Conservation (phyloP, 2,113 vertebrate species). For the Apaloderma vittatum region DNA sequence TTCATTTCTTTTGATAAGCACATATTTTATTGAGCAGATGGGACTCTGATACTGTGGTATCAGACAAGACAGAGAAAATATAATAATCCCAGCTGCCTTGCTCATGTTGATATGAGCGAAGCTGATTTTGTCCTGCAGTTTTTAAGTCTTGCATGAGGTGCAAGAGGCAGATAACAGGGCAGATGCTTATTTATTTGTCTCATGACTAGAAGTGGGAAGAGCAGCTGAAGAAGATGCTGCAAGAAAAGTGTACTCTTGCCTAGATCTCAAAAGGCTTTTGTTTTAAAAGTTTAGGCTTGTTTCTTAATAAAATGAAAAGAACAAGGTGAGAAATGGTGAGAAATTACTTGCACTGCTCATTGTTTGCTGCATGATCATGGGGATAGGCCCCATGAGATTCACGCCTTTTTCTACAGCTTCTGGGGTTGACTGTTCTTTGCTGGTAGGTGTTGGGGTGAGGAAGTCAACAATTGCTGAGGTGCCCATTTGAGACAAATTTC, state of each 20-base stretch:
- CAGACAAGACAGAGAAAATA: not conserved
- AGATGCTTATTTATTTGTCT: not conserved
- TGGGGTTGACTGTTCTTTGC: not conserved
- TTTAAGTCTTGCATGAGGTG: not conserved
- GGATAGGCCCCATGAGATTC: fast-evolving
- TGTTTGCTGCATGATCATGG: not conserved
- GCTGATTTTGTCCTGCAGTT: not conserved
- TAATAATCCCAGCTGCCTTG: not conserved
- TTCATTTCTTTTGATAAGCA: not conserved
- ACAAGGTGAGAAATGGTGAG: not conserved
- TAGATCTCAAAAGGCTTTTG: not conserved
- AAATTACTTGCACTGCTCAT: not conserved
- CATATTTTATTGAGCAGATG: not conserved
- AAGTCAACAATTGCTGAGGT: not conserved
- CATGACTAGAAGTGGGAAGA: not conserved
- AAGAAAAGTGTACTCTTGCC: not conserved
- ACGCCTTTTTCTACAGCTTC: not conserved
- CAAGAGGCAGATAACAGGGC: not conserved
- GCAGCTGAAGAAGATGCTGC: not conserved
- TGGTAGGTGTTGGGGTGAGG: not conserved
- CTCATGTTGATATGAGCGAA: not conserved
- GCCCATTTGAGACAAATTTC: not conserved
- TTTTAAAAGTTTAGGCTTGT: not conserved
- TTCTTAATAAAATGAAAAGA: not conserved
- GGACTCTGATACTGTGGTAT: not conserved